Evolutionary conservation across 2,113 vertebrate genomes (phyloP).

Genomic region (Platichthys flesus): DNA sequence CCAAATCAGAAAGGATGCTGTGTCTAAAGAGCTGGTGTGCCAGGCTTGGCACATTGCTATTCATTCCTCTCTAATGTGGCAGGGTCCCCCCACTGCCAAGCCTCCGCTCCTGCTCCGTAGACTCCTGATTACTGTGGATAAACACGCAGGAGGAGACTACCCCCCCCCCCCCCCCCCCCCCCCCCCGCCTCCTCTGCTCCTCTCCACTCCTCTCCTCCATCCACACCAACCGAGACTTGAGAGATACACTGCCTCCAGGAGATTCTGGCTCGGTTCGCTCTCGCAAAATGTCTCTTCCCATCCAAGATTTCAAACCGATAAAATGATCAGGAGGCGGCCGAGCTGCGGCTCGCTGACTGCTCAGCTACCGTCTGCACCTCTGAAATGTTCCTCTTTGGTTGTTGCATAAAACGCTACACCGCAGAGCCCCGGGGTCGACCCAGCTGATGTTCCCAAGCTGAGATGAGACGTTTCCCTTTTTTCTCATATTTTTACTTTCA

Average conservation of each 20-base stretch:
- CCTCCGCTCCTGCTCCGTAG: constrained; percentile 73
- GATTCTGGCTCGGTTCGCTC: constrained; percentile 66
- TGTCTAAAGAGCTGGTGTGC: constrained; percentile 69
- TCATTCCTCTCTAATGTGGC: constrained; percentile 79
- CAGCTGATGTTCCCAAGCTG: constrained; percentile 43
- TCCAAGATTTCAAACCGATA: constrained; percentile 74
- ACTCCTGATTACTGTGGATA: constrained; percentile 83
- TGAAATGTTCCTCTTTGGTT: constrained; percentile 45
- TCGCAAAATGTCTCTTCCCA: constrained; percentile 51
- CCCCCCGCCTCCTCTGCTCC: constrained; percentile 36
- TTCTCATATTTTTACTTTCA: constrained; percentile 45
- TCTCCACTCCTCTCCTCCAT: constrained; percentile 53
- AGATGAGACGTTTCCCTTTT: constrained; percentile 55
- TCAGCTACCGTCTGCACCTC: constrained; percentile 20
- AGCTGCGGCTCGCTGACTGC: constrained; percentile 45
- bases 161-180: constrained; percentile 51
- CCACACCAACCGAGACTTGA: constrained; percentile 76
- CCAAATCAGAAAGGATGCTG: constrained; percentile 76
- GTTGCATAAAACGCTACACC: constrained; percentile 12
- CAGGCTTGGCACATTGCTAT: constrained; percentile 76
- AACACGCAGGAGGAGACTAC: constrained; percentile 74
- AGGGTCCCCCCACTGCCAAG: constrained; percentile 71
- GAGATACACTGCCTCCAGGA: constrained; percentile 75
- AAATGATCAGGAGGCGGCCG: constrained; percentile 69
- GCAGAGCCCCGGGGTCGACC: constrained; percentile 47